Base-by-base conservation (phyloP, 2,113 vertebrate species). In the Cavia porcellus region DNA sequence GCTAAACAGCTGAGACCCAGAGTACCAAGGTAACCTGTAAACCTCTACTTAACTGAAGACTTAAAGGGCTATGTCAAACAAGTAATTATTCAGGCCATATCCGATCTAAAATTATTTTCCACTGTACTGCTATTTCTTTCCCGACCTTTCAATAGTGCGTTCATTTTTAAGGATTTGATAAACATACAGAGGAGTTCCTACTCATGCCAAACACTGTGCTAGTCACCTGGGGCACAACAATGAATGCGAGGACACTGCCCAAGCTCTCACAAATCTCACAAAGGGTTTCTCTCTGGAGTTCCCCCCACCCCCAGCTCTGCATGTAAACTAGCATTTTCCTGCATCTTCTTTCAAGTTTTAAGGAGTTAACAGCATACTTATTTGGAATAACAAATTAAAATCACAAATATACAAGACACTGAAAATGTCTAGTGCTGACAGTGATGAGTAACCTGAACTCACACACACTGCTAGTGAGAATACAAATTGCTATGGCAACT, bases 41-140 rank as follows among this genome's bases (percentile, higher is more conserved):
- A 61, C 19, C 11, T 28, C 8, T 32, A 64, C 55, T 61, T 72
- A 89, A 89, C 55, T 7, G 61, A 0, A 94, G 28, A 79, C 9
- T 19, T 57, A 59, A 80, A 97, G 19, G 61, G 45, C 47, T 30
- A 17, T 52, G 35, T 86, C 86, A 38, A 57, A 75, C 81, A 57
- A 89, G 35, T 38, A 92, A 83, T 80, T 87, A 52, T 14, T 91
- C 42, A 81, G 25, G 50, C 25, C 42, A 92, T 77, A 83, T 47
- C 38, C 72, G 61, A 90, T 45, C 68, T 85, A 64, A 87, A 90
- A 80, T 68, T 77, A 86, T 92, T 93, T 93, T 83, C 59, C 5
- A 57, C 62, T 42, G 12, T 85, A 15, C 28, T 61, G 3, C 57
- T 59, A 11, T 80, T 47, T 77, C 79, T 94, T 75, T 61, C 35